A percentile compares a stretch with the other conserved stretches of the same genome.
Conservation (phyloP, 2,888 invertebrate genomes). For the Parasteatoda lunata region DNA sequence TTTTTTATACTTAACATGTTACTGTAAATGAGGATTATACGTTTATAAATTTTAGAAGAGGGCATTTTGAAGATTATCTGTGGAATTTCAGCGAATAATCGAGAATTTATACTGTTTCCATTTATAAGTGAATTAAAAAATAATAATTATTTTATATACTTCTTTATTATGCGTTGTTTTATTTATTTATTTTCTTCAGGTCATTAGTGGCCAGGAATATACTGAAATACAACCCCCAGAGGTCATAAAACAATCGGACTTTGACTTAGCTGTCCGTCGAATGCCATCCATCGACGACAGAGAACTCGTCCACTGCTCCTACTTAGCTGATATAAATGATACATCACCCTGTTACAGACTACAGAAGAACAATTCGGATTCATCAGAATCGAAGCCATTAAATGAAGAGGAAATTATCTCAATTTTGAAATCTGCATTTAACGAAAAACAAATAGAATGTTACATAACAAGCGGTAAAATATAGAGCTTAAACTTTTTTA, state of each 20-base stretch:
- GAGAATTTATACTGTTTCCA: no score
- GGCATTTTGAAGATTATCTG: no score
- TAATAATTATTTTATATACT: no score
- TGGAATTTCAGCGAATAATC: no score
- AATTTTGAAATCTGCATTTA: constrained; percentile 82
- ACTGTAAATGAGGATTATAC: no score
- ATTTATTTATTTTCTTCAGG: constrained; percentile 80
- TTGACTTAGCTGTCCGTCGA: constrained; percentile 82
- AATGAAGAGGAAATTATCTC: constrained; percentile 78
- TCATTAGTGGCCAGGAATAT: constrained; percentile 81
- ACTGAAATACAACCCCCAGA: constrained; percentile 79
- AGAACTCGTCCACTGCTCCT: constrained; percentile 77
- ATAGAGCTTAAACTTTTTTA: neutral
- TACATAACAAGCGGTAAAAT: constrained; percentile 80
- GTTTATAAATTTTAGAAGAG: no score
- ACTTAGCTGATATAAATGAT: constrained; percentile 82
- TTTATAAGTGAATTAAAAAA: no score
- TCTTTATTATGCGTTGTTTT: no score
- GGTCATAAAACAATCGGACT: constrained; percentile 86
- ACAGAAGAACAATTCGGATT: constrained; percentile 79
- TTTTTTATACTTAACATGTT: no score
- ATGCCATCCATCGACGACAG: constrained; percentile 77
- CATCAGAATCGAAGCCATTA: constrained; percentile 77
- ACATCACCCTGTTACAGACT: constrained; percentile 85
- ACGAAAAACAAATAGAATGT: constrained; percentile 84